Conservation (phyloP, 1,140 invertebrate genomes). For the Reticulitermes speratus region DNA sequence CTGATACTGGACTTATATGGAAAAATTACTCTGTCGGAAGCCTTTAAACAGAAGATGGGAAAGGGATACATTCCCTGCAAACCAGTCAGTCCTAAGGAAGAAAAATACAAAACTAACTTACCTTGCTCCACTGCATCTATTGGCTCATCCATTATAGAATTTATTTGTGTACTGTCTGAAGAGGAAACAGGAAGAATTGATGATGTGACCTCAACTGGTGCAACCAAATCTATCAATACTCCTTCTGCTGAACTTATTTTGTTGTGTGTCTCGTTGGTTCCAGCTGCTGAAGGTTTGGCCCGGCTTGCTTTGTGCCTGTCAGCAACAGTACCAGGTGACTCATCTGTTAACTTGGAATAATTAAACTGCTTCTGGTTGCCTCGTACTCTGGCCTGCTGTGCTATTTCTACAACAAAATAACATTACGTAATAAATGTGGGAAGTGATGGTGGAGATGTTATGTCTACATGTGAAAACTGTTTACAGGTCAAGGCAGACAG, state of each 20-base stretch:
- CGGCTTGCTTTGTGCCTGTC: neutral
- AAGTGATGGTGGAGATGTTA: too few relatives aligned
- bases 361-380: constrained; percentile 59
- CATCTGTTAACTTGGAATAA: constrained; percentile 73
- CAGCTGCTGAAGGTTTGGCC: constrained; percentile 25
- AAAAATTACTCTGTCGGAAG: too few relatives aligned
- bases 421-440: neutral
- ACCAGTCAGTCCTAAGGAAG: too few relatives aligned
- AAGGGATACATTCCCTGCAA: too few relatives aligned
- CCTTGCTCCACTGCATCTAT: constrained; percentile 62
- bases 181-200: neutral
- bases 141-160: constrained; percentile 73
- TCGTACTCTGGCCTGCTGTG: neutral
- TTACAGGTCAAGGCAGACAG: too few relatives aligned
- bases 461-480: too few relatives aligned
- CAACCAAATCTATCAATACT: constrained; percentile 48
- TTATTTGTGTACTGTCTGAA: neutral
- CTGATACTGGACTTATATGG: too few relatives aligned
- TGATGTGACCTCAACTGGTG: neutral
- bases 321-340: constrained; percentile 40
- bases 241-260: neutral
- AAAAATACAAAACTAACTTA: neutral
- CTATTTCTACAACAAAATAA: neutral
- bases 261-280: constrained; percentile 46
- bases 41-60: too few relatives aligned